Evolutionary conservation across 1,140 invertebrate species (phyloP), one percentile per base, ranked within the genome.

Genomic region (Trypoxylus dichotomus): DNA sequence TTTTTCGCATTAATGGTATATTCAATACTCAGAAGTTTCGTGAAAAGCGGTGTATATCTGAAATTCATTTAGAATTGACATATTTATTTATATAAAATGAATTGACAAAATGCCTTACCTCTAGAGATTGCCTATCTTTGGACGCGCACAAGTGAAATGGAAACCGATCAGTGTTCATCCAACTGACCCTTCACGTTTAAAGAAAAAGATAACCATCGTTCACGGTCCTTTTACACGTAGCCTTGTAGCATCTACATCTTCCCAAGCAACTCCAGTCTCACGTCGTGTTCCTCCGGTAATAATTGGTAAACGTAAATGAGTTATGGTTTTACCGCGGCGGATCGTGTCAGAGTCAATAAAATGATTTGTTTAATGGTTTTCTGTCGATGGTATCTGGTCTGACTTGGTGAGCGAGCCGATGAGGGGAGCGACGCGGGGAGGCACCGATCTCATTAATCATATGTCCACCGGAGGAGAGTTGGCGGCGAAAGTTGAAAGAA

Each of bases 401-500:
- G 19, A 19, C 3, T 74, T 24, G 72, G 43, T 37, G 29, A 74
- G 72, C 19, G 72, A 15, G 60, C 60, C 7, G 60, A 27, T 15
- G 60, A 29, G 24, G 15, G 60, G 60, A 24, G 60, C 60, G 24
- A 10, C 60, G 41, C 60, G 29, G 19, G 24, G 32, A 32, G 24
- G n/a, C 77, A 47, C 29, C 76, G 68, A 27, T 19, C 24, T 54
- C 73, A 78, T 78, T 78, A 78, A 78, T 78, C 77, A 77, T 76
- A 74, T 43, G 73, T 76, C 79, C 75, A 54, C 54, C 43, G 72
- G 75, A 25, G 60, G 60, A 25, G 60, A 27, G 27, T 25, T 68
- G 27, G 63, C 81, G 82, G 82, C 82, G 79, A 84, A 84, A 84
- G 82, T 83, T 81, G 79, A 84, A 84, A 84, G 83, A 84, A 84